These are phyloP conservation scores for Sanderia malayensis DNA, from an alignment of 30 jellyfish, hydroid and myxozoan species.

Conservation along the genomic window DNA sequence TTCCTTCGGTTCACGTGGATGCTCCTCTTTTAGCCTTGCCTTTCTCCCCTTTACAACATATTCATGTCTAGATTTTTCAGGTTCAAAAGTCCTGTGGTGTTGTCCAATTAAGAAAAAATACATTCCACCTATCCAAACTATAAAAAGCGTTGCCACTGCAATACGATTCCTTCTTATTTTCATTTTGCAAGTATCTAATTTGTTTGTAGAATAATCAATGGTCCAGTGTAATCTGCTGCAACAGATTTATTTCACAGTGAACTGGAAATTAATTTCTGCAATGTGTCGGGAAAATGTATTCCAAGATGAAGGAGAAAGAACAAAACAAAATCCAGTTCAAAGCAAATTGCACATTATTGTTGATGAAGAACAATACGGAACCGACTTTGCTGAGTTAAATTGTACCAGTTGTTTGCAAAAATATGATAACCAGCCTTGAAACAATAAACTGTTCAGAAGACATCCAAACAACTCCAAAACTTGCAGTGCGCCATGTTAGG, in stretches of 20 bases:
- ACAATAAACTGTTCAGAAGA: neutral
- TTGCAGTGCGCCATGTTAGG: neutral
- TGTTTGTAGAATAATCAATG: neutral
- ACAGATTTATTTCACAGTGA: too few relatives aligned
- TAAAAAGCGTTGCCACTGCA: slow-evolving; percentile 51
- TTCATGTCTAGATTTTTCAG: slow-evolving; percentile 49
- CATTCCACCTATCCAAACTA: slow-evolving; percentile 95
- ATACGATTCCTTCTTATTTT: slow-evolving; percentile 75
- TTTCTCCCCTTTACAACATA: slow-evolving; percentile 72
- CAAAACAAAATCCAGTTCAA: too few relatives aligned
- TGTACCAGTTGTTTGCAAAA: neutral
- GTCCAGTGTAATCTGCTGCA: neutral
- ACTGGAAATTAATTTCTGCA: too few relatives aligned
- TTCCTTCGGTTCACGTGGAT: neutral
- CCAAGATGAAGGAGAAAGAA: too few relatives aligned
- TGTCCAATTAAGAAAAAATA: slow-evolving; percentile 72
- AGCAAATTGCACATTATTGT: too few relatives aligned
- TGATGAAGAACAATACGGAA: too few relatives aligned
- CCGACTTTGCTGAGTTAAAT: too few relatives aligned
- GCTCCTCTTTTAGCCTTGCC: slow-evolving; percentile 42
- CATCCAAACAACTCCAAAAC: neutral
- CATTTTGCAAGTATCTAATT: slow-evolving; percentile 31
- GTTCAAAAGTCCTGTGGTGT: slow-evolving; percentile 47
- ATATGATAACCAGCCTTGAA: neutral
- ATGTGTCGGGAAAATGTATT: too few relatives aligned